phyloP scores from a whole-genome alignment of 2,113 vertebrate genomes.

The Corydoras maculifer region DNA sequence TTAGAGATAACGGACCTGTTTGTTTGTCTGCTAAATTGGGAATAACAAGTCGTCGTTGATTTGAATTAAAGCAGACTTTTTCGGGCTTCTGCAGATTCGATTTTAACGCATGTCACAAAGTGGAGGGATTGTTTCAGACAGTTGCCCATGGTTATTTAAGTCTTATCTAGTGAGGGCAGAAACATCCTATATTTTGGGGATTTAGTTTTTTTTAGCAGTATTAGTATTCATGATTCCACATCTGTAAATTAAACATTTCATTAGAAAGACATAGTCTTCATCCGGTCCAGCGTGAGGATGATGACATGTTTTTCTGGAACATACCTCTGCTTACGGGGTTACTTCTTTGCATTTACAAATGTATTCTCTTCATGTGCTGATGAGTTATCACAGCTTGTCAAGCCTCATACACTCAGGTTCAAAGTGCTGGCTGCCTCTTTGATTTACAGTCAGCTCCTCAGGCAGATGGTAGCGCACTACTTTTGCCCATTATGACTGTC shows the following conservation, averaged over 20 bases:
- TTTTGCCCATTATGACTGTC: constrained; percentile 37
- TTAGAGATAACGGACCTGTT: constrained; percentile 27
- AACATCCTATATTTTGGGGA: not conserved
- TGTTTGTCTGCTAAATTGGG: constrained; percentile 19
- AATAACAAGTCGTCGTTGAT: constrained; percentile 22
- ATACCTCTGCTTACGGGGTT: not conserved
- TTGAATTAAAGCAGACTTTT: constrained; percentile 23
- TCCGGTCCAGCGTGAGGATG: constrained; percentile 8
- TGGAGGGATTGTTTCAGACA: constrained; percentile 19
- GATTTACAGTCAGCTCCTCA: constrained; percentile 35
- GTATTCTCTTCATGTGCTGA: constrained; percentile 35
- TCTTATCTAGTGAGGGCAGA: not conserved
- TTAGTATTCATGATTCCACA: constrained; percentile 4
- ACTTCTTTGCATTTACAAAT: constrained; percentile 15
- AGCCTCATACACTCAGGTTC: constrained; percentile 33
- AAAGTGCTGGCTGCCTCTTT: constrained; percentile 34
- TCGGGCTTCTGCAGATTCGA: constrained; percentile 24
- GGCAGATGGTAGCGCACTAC: constrained; percentile 33
- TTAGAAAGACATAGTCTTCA: not conserved
- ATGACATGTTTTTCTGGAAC: constrained; percentile 10
- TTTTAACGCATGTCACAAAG: constrained; percentile 22
- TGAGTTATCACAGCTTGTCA: constrained; percentile 38
- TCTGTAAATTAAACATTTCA: constrained; percentile 23
- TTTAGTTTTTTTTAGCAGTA: not conserved
- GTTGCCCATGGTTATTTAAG: constrained; percentile 10